A percentile compares a stretch with the other conserved stretches of the same genome.
Conservation (phyloP, 2,113 vertebrate genomes). For the Egretta garzetta region DNA sequence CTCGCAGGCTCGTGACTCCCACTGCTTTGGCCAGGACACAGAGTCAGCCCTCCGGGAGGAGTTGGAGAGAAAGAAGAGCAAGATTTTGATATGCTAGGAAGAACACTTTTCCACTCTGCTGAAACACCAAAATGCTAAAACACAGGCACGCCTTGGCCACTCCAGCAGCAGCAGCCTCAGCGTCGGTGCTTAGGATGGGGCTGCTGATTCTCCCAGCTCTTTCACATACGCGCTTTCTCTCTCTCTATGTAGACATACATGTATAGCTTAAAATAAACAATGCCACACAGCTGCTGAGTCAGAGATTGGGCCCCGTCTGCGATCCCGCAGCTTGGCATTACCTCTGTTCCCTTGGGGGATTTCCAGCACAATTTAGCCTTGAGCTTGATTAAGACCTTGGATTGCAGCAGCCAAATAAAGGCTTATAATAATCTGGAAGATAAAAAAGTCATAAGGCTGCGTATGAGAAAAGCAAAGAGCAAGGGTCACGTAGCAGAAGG, state of each 20-base stretch:
- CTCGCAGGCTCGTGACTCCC: neutral
- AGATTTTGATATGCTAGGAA: neutral
- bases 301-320: neutral
- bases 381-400: slow-evolving; percentile 20
- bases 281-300: slow-evolving; percentile 5
- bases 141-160: neutral
- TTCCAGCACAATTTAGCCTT: slow-evolving; percentile 13
- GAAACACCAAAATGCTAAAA: neutral
- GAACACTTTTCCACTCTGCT: neutral
- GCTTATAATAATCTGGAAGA: neutral
- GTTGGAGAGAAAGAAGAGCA: neutral
- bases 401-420: neutral
- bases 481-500: neutral
- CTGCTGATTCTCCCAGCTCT: neutral
- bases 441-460: neutral
- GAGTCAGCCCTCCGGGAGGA: neutral
- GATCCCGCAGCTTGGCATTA: neutral
- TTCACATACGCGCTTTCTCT: neutral
- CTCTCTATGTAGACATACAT: neutral
- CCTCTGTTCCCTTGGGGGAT: neutral
- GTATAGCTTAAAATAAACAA: neutral
- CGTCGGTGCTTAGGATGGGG: neutral
- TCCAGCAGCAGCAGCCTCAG: neutral
- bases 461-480: neutral
- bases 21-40: neutral